phyloP scores from a whole-genome alignment of 2,888 invertebrate species.

The Drosophila anomalata region DNA sequence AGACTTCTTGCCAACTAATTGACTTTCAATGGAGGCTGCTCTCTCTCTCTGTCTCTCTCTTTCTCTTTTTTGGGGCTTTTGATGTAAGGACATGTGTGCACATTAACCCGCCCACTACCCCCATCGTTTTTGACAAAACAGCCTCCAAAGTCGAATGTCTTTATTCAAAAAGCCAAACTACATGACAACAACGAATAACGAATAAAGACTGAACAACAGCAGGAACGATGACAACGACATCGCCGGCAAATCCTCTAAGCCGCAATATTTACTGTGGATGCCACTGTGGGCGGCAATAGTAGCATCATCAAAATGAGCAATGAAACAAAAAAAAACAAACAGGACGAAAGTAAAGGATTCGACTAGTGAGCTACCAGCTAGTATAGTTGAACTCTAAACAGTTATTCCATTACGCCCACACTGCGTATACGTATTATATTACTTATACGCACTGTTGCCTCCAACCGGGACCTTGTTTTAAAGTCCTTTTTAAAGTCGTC shows the following conservation, averaged over 20 bases:
- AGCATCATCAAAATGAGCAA: neutral
- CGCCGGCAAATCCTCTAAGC: conserved; percentile 56
- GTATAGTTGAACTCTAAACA: neutral
- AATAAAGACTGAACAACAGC: conserved; percentile 10
- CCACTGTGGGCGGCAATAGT: conserved; percentile 17
- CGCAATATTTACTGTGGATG: conserved; percentile 60
- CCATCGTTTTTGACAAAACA: neutral
- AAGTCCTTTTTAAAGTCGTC: neutral
- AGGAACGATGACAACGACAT: conserved; percentile 31
- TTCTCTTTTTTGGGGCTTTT: conserved; percentile 20
- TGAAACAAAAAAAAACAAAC: neutral
- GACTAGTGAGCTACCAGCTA: conserved; percentile 3
- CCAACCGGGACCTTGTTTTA: neutral
- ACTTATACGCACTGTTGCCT: conserved; percentile 13
- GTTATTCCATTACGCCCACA: neutral
- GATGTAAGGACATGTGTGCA: conserved; percentile 9
- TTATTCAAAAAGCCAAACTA: conserved; percentile 47
- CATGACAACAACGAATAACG: conserved; percentile 40
- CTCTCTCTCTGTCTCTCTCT: conserved; percentile 6
- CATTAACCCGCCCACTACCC: neutral
- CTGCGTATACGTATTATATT: conserved; percentile 1
- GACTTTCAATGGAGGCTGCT: conserved; percentile 29
- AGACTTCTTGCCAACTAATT: conserved; percentile 27
- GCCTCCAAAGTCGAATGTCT: conserved; percentile 52
- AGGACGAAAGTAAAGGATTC: conserved; percentile 6